These are phyloP conservation scores for Zaprionus davidi DNA, from an alignment of 1,140 invertebrate genomes.

Conservation along the genomic window DNA sequence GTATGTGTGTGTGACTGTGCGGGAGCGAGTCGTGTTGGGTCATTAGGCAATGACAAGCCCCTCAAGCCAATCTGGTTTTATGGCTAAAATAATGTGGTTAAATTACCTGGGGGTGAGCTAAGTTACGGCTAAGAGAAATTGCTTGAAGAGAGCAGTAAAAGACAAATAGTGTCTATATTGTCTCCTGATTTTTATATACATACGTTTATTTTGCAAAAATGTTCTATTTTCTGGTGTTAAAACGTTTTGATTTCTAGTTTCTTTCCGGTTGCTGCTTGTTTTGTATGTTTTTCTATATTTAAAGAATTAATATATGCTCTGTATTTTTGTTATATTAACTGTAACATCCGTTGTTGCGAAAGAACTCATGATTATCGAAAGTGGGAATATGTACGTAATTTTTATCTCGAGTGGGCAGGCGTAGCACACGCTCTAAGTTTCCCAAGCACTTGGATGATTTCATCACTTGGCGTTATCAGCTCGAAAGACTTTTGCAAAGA, in stretches of 20 bases:
- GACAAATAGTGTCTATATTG: not conserved
- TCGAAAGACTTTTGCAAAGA: not conserved
- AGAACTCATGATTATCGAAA: not conserved
- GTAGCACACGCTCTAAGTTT: conserved; percentile 11
- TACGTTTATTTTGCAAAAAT: not conserved
- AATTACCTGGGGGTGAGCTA: not conserved
- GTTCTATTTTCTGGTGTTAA: not conserved
- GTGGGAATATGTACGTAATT: not conserved
- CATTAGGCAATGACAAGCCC: conserved; percentile 31
- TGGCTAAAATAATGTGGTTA: conserved; percentile 12
- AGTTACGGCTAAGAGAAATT: not conserved
- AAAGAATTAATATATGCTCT: not conserved
- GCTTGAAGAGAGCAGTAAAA: not conserved
- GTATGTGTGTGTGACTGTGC: not conserved
- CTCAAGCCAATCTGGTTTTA: conserved; percentile 16
- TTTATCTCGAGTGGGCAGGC: conserved; percentile 22
- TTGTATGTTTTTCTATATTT: not conserved
- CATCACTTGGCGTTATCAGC: conserved; percentile 27
- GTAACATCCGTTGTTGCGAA: not conserved
- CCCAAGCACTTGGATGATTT: conserved; percentile 27
- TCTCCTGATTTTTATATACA: not conserved
- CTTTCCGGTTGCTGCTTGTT: not conserved
- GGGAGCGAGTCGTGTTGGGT: conserved; percentile 8
- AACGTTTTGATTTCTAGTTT: not conserved
- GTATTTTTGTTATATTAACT: not conserved